Base-by-base conservation (phyloP, 53 echinoderm and acorn worm genomes). In the Astropecten irregularis region DNA sequence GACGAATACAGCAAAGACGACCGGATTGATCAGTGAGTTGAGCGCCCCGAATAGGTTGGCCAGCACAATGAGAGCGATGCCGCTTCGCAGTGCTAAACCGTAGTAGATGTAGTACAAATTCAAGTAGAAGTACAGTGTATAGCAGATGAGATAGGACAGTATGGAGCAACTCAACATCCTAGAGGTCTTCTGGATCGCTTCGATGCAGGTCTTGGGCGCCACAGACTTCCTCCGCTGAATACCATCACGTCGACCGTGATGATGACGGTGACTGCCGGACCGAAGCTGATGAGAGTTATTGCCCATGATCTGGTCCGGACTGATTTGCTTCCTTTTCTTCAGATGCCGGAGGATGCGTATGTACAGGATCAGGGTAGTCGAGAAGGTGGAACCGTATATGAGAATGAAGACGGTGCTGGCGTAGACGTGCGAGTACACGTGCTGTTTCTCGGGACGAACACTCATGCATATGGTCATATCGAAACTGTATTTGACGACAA, bases 121-220 rank as follows among this genome's bases (percentile, higher is more conserved):
- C 10, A 93, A 64, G 68, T 95, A 95, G 44, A 95, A 95, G 52
- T 95, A 95, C 56, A 91, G 66, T 7, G 93, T 91, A 42, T 95
- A 95, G 48, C 91, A 95, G 29, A 81, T 65, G 48, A 86, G 51
- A 49, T 93, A 95, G 1, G 96, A 93, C 2, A 95, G 49, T 0
- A 93, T 69, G 32, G 96, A 90, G 48, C 83, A 91, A 22, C 79
- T 76, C 52, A 95, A 57, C 32, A 95, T 73, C 16, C 90, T 85
- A 7, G 91, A 48, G 18, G 91, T 86, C 48, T 91, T 89, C 52
- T 55, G 83, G 9, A 70, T 61, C 11, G 93, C 93, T 22, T 32
- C 49, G 29, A 36, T 63, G 62, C 62, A 66, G 20, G 57, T 42
- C 67, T 66, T 77, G 50, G 67, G 67, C 2, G 55, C 83, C 10